Evolutionary conservation across 2,113 vertebrate genomes (phyloP).

Genomic region (Macrotus californicus): DNA sequence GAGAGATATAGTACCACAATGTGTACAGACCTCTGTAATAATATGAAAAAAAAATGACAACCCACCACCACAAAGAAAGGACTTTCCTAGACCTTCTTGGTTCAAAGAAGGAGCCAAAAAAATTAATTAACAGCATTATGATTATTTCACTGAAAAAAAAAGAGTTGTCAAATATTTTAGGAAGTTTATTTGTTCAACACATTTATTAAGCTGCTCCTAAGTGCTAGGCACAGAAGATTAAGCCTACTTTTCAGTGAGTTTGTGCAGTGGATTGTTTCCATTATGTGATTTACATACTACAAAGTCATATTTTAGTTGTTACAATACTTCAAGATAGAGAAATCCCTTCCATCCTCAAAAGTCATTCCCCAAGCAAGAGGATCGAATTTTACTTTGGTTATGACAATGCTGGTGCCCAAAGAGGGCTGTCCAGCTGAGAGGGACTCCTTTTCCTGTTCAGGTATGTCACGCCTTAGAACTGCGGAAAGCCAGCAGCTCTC

Average conservation of each 20-base stretch:
- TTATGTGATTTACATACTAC: neutral
- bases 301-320: neutral
- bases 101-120: neutral
- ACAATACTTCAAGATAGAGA: neutral
- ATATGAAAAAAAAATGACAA: neutral
- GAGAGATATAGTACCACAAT: neutral
- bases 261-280: neutral
- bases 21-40: neutral
- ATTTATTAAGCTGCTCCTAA: neutral
- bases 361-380: neutral
- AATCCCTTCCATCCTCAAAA: neutral
- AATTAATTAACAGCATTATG: neutral
- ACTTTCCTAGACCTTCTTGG: neutral
- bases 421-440: neutral
- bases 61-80: neutral
- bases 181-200: neutral
- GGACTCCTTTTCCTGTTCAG: neutral
- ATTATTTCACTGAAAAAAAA: neutral
- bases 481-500: neutral
- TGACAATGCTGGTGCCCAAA: neutral
- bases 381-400: neutral
- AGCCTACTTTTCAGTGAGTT: neutral
- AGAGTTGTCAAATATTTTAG: neutral
- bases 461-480: neutral
- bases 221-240: neutral